phyloP scores from a whole-genome alignment of 2,113 vertebrate genomes.

The Pygoscelis adeliae region DNA sequence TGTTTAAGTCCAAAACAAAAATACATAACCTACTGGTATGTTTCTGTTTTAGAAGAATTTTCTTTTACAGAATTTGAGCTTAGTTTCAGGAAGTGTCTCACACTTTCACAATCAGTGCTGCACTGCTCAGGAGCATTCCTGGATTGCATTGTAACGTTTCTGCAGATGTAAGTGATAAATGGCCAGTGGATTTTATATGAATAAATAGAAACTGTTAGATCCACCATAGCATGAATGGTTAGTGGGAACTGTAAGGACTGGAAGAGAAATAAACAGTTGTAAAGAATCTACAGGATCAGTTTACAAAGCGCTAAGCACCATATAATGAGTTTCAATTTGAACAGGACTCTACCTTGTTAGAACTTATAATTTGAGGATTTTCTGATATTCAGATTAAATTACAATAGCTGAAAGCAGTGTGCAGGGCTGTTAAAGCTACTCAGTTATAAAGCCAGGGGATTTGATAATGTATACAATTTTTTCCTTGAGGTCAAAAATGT shows the following conservation, averaged over 20 bases:
- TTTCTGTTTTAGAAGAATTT: neutral
- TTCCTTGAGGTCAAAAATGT: slow-evolving; percentile 67
- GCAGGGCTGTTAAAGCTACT: slow-evolving; percentile 1
- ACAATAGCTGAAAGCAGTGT: slow-evolving; percentile 1
- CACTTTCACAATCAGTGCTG: neutral
- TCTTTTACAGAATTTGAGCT: neutral
- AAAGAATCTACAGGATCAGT: neutral
- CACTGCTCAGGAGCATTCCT: neutral
- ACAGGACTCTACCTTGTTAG: slow-evolving; percentile 6
- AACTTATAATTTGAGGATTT: slow-evolving; percentile 29
- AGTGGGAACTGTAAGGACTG: neutral
- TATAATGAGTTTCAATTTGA: neutral
- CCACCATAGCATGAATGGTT: neutral
- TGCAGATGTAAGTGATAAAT: neutral
- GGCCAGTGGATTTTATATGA: neutral
- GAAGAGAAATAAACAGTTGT: neutral
- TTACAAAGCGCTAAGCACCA: neutral
- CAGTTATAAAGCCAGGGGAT: slow-evolving; percentile 22
- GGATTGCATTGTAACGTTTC: neutral
- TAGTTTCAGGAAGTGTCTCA: neutral
- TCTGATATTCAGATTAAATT: slow-evolving; percentile 58
- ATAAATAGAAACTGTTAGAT: neutral
- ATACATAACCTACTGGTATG: neutral
- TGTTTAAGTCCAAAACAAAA: neutral
- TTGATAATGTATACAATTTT: slow-evolving; percentile 64